A percentile compares a stretch with the other conserved stretches of the same genome.
Conservation (phyloP, 2,797 vertebrate genomes). For the Myotis myotis region DNA sequence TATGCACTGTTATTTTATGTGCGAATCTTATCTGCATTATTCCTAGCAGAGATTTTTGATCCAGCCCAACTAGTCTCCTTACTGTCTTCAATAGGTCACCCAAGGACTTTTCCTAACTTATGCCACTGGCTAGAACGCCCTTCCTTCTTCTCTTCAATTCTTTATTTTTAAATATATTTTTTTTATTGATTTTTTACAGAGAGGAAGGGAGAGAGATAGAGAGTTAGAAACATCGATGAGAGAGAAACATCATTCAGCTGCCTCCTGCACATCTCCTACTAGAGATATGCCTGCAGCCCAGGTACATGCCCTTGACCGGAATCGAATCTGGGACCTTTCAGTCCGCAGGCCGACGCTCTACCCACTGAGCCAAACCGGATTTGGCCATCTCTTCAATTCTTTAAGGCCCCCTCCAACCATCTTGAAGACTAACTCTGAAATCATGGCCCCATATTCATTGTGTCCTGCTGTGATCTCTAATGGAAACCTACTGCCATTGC, state of each 20-base stretch:
- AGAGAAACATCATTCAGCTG: no score
- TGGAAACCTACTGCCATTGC: not conserved
- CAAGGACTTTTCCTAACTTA: not conserved
- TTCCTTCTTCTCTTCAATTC: conserved; percentile 3
- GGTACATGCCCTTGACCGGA: no score
- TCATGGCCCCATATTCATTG: not conserved
- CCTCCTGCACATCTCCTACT: no score
- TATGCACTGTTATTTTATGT: not conserved
- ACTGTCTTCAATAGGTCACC: not conserved
- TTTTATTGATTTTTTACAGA: no score
- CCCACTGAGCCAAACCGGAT: no score
- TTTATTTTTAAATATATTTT: not conserved
- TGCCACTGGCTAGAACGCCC: not conserved
- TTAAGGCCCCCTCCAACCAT: not conserved
- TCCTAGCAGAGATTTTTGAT: not conserved
- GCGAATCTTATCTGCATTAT: not conserved
- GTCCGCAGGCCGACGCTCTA: no score
- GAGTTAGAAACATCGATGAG: no score
- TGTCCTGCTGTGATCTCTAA: not conserved
- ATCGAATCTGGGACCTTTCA: no score
- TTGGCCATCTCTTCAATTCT: not conserved
- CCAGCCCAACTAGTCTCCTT: not conserved
- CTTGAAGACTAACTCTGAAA: not conserved
- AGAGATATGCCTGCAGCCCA: no score
- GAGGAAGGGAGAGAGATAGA: no score